Conservation (phyloP, 2,113 vertebrate species). For the Chelonoidis abingdonii region DNA sequence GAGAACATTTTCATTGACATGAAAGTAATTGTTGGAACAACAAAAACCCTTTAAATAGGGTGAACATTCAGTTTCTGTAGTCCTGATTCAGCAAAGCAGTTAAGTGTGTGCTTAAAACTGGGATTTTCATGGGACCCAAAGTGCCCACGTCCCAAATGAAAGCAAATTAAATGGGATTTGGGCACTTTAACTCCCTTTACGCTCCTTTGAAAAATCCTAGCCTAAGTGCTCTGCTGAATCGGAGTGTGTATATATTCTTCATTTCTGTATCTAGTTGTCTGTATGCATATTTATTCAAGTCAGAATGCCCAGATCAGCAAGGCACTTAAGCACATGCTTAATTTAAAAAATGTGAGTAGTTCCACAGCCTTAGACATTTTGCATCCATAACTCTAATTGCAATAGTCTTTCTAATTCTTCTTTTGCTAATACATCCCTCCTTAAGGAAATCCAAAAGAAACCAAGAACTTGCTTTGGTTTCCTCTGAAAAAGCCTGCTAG, state of each 20-base stretch:
- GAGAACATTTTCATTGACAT: neutral
- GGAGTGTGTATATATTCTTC: neutral
- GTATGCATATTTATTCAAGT: neutral
- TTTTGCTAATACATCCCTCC: neutral
- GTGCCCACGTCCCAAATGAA: neutral
- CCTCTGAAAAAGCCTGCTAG: neutral
- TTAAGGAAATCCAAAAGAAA: neutral
- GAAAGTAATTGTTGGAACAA: neutral
- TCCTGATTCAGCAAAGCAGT: neutral
- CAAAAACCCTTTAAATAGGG: neutral
- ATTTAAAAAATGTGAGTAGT: neutral
- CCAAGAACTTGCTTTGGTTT: neutral
- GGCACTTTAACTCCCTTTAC: neutral
- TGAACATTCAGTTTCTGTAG: neutral
- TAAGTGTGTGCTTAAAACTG: neutral
- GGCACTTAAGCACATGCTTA: neutral
- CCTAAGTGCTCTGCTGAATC: neutral
- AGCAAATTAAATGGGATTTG: neutral
- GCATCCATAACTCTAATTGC: neutral
- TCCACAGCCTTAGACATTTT: neutral
- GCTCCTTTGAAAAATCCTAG: neutral
- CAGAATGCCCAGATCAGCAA: neutral
- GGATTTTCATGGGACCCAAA: neutral
- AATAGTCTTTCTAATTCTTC: neutral
- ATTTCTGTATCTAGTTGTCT: neutral